A percentile compares a stretch with the other conserved stretches of the same genome.
These are phyloP conservation scores for Euthynnus affinis DNA, from an alignment of 2,797 vertebrate genomes.

Conservation along the genomic window DNA sequence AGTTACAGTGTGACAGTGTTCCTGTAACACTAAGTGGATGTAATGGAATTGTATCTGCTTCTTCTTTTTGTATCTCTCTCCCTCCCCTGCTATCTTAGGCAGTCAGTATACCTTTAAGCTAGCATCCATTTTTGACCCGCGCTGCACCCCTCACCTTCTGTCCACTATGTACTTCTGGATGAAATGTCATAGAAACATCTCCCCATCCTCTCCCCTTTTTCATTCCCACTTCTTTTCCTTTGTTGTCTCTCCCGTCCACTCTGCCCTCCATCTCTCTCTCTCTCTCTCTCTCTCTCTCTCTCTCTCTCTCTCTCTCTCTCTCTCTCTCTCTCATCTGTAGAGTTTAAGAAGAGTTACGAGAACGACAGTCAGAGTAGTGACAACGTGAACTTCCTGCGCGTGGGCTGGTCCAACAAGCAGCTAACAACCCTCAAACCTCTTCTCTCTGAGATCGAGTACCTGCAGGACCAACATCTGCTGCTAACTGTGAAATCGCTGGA, in stretches of 20 bases:
- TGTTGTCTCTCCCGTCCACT: conserved; percentile 14
- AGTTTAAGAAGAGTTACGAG: conserved; percentile 98
- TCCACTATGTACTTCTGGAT: conserved; percentile 50
- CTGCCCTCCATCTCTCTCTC: conserved; percentile 33
- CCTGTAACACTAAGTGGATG: conserved; percentile 16
- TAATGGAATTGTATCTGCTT: conserved; percentile 57
- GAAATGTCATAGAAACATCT: conserved; percentile 58
- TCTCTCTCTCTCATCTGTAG: conserved; percentile 71
- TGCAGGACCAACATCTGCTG: conserved; percentile 97
- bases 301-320: conserved; percentile 12
- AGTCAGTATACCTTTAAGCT: conserved; percentile 78
- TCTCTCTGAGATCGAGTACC: conserved; percentile 96
- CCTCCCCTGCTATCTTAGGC: conserved; percentile 64
- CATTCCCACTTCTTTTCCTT: conserved; percentile 15
- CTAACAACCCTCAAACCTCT: conserved; percentile 96
- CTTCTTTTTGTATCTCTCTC: conserved; percentile 46
- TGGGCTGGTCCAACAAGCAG: conserved; percentile 96
- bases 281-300: not conserved
- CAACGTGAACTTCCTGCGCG: conserved; percentile 96
- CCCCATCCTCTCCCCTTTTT: conserved; percentile 47
- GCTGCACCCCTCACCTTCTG: conserved; percentile 33
- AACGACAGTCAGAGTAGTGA: conserved; percentile 97
- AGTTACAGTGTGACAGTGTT: not conserved
- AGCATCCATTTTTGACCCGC: conserved; percentile 61
- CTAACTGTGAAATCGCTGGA: conserved; percentile 97